These are phyloP conservation scores for Casuarius casuarius DNA, from an alignment of 2,113 vertebrate genomes.

Conservation along the genomic window DNA sequence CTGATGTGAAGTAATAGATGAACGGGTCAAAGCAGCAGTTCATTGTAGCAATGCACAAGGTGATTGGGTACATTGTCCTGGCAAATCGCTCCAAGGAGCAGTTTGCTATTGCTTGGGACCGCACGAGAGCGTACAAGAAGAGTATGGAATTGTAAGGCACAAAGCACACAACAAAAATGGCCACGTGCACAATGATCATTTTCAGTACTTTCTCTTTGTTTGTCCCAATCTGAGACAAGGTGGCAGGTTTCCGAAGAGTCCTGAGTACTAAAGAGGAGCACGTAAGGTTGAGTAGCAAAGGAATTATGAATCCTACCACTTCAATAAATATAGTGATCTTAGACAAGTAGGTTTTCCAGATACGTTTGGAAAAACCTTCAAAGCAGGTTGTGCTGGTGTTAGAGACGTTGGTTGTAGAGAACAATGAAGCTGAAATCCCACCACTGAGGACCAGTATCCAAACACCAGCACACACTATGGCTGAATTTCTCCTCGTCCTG, in stretches of 20 bases:
- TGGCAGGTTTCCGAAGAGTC: conserved; percentile 89
- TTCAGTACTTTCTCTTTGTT: conserved; percentile 94
- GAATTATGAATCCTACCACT: conserved; percentile 95
- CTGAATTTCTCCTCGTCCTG: conserved; percentile 89
- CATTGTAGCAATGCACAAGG: conserved; percentile 90
- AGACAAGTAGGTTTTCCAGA: conserved; percentile 96
- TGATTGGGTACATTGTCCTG: conserved; percentile 93
- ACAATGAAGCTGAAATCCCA: conserved; percentile 93
- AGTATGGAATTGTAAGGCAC: conserved; percentile 97
- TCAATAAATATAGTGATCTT: conserved; percentile 99
- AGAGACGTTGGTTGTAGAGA: conserved; percentile 93
- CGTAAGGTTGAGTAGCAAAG: conserved; percentile 90
- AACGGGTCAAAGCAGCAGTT: conserved; percentile 98
- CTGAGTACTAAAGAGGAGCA: conserved; percentile 95
- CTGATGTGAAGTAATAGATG: conserved; percentile 97
- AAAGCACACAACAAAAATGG: conserved; percentile 95
- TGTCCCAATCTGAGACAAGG: conserved; percentile 89
- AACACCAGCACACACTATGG: conserved; percentile 89
- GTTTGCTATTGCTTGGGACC: conserved; percentile 90
- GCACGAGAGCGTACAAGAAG: conserved; percentile 93
- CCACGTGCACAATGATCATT: conserved; percentile 95
- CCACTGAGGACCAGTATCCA: conserved; percentile 96
- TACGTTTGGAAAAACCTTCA: conserved; percentile 94
- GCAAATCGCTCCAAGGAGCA: conserved; percentile 92
- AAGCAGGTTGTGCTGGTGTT: conserved; percentile 92